A percentile compares a stretch with the other conserved stretches of the same genome.
Conservation (phyloP, 2,888 invertebrate species). For the Eueremaeus valkanovi region DNA sequence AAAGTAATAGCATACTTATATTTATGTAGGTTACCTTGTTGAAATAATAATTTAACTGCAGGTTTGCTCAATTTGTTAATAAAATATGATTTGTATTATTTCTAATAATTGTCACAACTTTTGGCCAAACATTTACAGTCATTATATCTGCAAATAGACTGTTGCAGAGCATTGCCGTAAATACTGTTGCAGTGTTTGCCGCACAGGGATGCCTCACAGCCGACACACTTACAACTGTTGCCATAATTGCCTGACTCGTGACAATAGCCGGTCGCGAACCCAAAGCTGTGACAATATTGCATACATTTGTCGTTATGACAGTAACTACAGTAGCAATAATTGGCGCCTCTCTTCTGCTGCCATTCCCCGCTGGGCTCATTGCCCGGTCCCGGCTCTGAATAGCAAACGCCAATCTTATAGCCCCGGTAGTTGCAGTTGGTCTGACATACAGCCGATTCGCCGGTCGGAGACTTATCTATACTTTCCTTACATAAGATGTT, state of each 20-base stretch:
- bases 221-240: not conserved
- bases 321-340: not conserved
- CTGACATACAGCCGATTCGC: not conserved
- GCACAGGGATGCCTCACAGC: not conserved
- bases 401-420: not conserved
- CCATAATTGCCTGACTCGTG: not conserved
- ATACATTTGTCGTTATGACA: constrained; percentile 18
- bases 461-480: not conserved
- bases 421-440: not conserved
- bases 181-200: not conserved
- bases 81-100: no score
- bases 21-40: no score
- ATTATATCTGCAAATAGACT: not conserved
- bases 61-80: no score
- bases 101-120: not conserved
- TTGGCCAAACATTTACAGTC: not conserved
- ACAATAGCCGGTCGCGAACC: not conserved
- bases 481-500: not conserved
- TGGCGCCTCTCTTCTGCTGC: not conserved
- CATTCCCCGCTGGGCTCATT: not conserved
- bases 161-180: not conserved
- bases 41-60: no score
- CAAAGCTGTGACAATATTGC: not conserved
- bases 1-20: no score
- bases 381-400: constrained; percentile 5